Conservation (phyloP, 2,113 vertebrate genomes). For the Apteryx mantelli region DNA sequence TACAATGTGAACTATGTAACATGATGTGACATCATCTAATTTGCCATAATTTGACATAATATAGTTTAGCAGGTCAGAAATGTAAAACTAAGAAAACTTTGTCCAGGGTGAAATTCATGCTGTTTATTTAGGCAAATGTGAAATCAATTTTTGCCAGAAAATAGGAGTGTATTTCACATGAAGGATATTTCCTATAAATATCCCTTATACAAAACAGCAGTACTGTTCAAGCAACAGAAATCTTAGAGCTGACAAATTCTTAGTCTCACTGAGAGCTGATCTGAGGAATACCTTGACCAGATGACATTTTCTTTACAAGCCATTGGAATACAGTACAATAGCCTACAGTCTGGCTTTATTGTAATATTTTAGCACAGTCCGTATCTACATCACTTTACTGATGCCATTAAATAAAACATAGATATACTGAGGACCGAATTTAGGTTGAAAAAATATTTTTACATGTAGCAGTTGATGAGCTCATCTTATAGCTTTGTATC, state of each 20-base stretch:
- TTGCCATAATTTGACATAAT: neutral
- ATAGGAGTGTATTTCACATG: neutral
- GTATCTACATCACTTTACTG: neutral
- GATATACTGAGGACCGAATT: neutral
- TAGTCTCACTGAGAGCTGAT: neutral
- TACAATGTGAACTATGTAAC: neutral
- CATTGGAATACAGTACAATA: neutral
- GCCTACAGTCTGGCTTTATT: neutral
- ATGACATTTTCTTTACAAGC: neutral
- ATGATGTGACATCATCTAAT: neutral
- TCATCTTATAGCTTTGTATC: accelerated
- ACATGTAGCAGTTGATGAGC: neutral
- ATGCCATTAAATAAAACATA: neutral
- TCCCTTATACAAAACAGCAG: neutral
- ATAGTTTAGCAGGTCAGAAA: neutral
- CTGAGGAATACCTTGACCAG: neutral
- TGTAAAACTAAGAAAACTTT: neutral
- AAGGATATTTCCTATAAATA: neutral
- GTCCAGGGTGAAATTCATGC: neutral
- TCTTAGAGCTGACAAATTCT: neutral
- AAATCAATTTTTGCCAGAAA: neutral
- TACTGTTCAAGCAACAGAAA: neutral
- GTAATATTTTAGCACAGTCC: neutral
- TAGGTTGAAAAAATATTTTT: neutral
- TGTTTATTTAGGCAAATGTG: neutral